A percentile compares a stretch with the other conserved stretches of the same genome.
These are phyloP conservation scores for Colinus virginianus DNA, from an alignment of 2,113 vertebrate genomes.

Conservation along the genomic window DNA sequence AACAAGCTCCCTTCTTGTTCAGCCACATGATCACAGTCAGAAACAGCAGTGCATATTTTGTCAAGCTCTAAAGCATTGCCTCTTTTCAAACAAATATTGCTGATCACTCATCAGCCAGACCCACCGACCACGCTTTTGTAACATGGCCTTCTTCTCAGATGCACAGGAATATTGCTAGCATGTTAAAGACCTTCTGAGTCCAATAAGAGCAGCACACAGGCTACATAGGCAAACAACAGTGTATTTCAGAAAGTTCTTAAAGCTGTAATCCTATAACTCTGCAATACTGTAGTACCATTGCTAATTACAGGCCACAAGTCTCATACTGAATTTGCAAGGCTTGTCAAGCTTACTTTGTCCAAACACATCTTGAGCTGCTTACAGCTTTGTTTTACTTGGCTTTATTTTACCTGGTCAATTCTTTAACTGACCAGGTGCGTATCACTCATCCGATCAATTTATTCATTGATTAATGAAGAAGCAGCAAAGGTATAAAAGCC, in stretches of 20 bases:
- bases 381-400: background rate
- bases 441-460: background rate
- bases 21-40: rapidly evolving
- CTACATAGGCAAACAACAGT: background rate
- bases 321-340: rapidly evolving
- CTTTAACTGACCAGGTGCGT: background rate
- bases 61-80: background rate
- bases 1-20: background rate
- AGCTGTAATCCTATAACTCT: background rate
- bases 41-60: background rate
- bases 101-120: background rate
- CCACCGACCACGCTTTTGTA: background rate
- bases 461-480: background rate
- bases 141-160: background rate
- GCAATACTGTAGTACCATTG: background rate
- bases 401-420: background rate
- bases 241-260: background rate
- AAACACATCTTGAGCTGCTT: background rate
- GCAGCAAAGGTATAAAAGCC: background rate
- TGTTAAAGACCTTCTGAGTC: background rate
- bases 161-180: background rate
- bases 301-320: background rate
- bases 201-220: background rate
- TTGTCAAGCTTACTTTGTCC: background rate
- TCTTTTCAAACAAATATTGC: background rate